Conservation (phyloP, 2,797 vertebrate genomes). For the Odontamblyopus lacepedii region DNA sequence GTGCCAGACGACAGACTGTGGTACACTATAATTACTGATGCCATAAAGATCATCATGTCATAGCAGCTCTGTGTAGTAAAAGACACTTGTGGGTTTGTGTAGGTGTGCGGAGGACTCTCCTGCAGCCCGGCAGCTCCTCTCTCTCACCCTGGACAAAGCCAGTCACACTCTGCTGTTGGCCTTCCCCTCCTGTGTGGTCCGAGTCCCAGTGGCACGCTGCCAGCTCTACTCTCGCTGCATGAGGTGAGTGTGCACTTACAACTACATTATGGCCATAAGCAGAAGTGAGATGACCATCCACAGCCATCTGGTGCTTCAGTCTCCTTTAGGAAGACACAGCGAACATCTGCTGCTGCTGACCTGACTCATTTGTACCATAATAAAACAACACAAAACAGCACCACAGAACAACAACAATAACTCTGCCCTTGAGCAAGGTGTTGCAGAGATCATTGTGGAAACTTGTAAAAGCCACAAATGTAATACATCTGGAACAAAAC, state of each 20-base stretch:
- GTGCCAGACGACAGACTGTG: not conserved
- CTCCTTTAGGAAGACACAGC: constrained; percentile 29
- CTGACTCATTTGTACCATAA: constrained; percentile 19
- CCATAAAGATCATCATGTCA: not conserved
- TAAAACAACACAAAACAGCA: constrained; percentile 18
- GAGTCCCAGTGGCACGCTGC: constrained; percentile 90
- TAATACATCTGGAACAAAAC: constrained; percentile 18
- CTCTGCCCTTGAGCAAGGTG: constrained; percentile 45
- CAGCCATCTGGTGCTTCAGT: constrained; percentile 30
- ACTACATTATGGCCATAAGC: constrained; percentile 20
- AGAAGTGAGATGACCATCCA: constrained; percentile 24
- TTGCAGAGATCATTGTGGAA: constrained; percentile 3
- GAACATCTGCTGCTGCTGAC: constrained; percentile 26
- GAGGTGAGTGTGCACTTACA: constrained; percentile 83
- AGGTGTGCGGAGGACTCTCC: constrained; percentile 84
- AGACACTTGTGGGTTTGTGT: constrained; percentile 6
- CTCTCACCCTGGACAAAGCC: constrained; percentile 85
- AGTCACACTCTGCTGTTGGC: constrained; percentile 87
- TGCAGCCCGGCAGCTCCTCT: constrained; percentile 83
- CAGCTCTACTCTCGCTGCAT: constrained; percentile 93
- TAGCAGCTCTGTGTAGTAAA: not conserved
- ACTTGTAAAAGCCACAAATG: constrained; percentile 1
- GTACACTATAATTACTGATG: not conserved
- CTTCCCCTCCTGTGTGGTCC: constrained; percentile 90
- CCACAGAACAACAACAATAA: constrained; percentile 29